phyloP scores from a whole-genome alignment of 2,888 invertebrate species.

The Meiosimyza decipiens region DNA sequence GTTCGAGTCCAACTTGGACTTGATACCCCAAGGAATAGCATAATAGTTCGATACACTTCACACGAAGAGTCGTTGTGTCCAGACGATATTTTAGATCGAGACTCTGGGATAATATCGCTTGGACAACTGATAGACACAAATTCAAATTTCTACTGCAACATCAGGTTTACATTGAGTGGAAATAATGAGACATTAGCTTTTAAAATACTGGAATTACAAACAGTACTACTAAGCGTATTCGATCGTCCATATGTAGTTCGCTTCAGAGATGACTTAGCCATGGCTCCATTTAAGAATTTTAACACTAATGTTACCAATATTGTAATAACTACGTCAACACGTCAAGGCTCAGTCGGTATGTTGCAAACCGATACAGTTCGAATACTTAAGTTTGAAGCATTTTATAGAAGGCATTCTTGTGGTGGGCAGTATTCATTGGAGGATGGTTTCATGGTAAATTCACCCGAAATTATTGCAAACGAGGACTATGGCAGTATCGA shows the following conservation, averaged over 20 bases:
- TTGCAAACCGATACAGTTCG: conserved; percentile 40
- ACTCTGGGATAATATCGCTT: conserved; percentile 62
- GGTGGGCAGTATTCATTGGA: conserved; percentile 72
- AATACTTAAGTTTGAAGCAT: conserved; percentile 61
- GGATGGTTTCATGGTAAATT: conserved; percentile 58
- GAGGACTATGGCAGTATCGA: conserved; percentile 67
- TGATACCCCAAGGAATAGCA: conserved; percentile 70
- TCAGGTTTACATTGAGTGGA: conserved; percentile 44
- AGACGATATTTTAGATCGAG: conserved; percentile 55
- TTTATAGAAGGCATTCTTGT: conserved; percentile 75
- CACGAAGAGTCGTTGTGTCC: conserved; percentile 71
- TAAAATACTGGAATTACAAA: conserved; percentile 40
- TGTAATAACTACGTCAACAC: conserved; percentile 44
- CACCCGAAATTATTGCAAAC: conserved; percentile 55
- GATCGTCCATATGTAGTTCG: conserved; percentile 31
- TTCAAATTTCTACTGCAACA: conserved; percentile 50
- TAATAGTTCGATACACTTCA: conserved; percentile 77
- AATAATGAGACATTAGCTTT: conserved; percentile 53
- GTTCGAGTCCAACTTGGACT: conserved; percentile 67
- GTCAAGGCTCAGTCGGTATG: conserved; percentile 48
- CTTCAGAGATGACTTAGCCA: conserved; percentile 40
- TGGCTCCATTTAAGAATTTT: neutral
- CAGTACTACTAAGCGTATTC: neutral
- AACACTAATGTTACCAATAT: conserved; percentile 44
- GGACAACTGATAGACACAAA: neutral